Percentiles rank a stretch among this genome's conserved stretches.
phyloP scores from a whole-genome alignment of 2,113 vertebrate genomes.

The Brienomyrus brachyistius region DNA sequence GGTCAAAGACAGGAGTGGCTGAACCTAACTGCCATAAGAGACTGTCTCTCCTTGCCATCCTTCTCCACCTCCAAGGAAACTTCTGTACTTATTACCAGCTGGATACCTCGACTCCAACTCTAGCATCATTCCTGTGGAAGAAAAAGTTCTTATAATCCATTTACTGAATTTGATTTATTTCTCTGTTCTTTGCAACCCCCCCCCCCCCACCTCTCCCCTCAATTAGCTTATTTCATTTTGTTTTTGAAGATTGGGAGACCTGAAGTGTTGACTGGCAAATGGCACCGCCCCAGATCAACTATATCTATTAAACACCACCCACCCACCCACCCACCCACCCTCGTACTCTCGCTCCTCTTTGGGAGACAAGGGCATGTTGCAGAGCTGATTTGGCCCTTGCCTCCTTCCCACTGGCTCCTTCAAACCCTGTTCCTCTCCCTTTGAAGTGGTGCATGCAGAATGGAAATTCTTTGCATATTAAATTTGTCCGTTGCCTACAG shows the following conservation, averaged over 20 bases:
- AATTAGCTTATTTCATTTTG: conserved; percentile 54
- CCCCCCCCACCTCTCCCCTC: conserved; percentile 45
- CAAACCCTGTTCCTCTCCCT: conserved; percentile 32
- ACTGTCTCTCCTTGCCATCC: neutral
- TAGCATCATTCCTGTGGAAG: conserved; percentile 28
- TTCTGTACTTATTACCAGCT: conserved; percentile 27
- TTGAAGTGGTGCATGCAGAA: conserved; percentile 39
- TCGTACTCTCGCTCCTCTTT: neutral
- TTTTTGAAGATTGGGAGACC: conserved; percentile 45
- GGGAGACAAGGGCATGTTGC: conserved; percentile 23
- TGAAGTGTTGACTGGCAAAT: conserved; percentile 37
- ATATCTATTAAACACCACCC: conserved; percentile 29
- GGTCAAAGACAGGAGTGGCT: neutral
- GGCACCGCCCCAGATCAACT: conserved; percentile 47
- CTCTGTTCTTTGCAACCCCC: conserved; percentile 39
- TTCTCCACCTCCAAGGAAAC: conserved; percentile 21
- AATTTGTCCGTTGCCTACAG: conserved; percentile 29
- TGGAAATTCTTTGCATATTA: conserved; percentile 36
- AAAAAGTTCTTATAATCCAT: conserved; percentile 47
- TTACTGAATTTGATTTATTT: conserved; percentile 50
- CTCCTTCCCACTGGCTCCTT: conserved; percentile 26
- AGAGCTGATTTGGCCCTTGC: conserved; percentile 18
- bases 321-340: conserved; percentile 8
- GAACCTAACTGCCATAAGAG: neutral
- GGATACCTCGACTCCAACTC: conserved; percentile 6